Evolutionary conservation across 2,797 vertebrate genomes (phyloP), one percentile per base, ranked within the genome.

Genomic region (Caiman crocodilus): DNA sequence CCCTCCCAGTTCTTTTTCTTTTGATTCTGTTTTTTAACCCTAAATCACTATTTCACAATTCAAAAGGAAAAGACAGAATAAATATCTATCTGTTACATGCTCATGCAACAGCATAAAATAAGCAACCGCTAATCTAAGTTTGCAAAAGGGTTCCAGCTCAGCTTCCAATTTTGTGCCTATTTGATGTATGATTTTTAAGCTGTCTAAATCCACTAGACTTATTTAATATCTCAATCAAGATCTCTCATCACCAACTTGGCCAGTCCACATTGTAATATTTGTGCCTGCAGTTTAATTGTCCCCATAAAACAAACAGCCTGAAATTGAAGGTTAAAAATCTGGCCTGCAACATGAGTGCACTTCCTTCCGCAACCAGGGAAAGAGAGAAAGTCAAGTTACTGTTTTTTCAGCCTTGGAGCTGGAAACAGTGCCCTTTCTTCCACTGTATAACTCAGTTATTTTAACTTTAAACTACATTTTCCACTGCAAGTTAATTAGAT

Each of bases 271-370:
- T 55, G 78, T 58, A 30, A 6, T 28, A 12, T 8, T 80, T 71
- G 30, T 64, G 21, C 59, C 30, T 63, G 59, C 7, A 0, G 13
- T n/a, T 25, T 28, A 85, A 75, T 30, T 11, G 4, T 28, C 2
- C 4, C 18, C 25, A 6, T 56, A 61, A 76, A 57, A 15, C 12
- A 75, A 18, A 2, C 6, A 57, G 25, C 63, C 35, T 2, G 3
- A 60, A 55, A 4, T 3, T 65, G 57, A 35, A 84, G 69, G 16
- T 61, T 73, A 14, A 32, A 74, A 76, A 61, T 1, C 20, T 32
- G n/a, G 64, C 13, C 82, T 30, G 26, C 16, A 64, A 2, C 0
- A 7, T 10, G 76, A 77, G 67, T 13, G 26, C 0, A 1, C 4
- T 5, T 64, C 57, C 17, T 75, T 0, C 0, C 32, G 23, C n/a